phyloP scores from a whole-genome alignment of 2,797 vertebrate species.

The Eurystomus glaucurus region DNA sequence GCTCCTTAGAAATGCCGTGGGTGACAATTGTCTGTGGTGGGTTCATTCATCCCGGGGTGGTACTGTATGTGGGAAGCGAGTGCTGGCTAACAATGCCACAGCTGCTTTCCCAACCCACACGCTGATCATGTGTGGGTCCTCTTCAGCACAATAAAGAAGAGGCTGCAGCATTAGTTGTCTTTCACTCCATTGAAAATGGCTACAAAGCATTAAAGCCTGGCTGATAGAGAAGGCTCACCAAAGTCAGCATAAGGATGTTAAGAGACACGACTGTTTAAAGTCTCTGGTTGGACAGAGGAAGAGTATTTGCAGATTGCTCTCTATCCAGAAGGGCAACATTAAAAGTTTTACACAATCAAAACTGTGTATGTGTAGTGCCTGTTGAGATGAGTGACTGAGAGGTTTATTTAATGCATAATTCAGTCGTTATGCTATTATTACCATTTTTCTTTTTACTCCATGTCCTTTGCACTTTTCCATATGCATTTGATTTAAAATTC shows the following conservation, averaged over 20 bases:
- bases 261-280: not conserved
- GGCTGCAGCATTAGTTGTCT: not conserved
- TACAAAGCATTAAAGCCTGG: slow-evolving; percentile 20
- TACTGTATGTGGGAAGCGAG: slow-evolving; percentile 8
- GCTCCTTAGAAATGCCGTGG: slow-evolving; percentile 9
- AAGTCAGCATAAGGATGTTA: not conserved
- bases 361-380: not conserved
- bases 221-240: not conserved
- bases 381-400: not conserved
- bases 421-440: not conserved
- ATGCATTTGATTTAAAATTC: not conserved
- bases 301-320: not conserved
- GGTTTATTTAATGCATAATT: not conserved
- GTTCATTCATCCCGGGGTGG: not conserved
- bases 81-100: slow-evolving; percentile 60
- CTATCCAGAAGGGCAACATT: not conserved
- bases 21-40: slow-evolving; percentile 37
- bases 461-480: not conserved
- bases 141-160: slow-evolving; percentile 38
- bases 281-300: not conserved
- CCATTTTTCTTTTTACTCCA: not conserved
- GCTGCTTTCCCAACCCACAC: slow-evolving; percentile 64
- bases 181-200: slow-evolving; percentile 48
- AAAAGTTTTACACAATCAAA: not conserved
- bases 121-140: not conserved